Evolutionary conservation across 2,797 vertebrate species (phyloP).

Genomic region (Crocodylus rhombifer): DNA sequence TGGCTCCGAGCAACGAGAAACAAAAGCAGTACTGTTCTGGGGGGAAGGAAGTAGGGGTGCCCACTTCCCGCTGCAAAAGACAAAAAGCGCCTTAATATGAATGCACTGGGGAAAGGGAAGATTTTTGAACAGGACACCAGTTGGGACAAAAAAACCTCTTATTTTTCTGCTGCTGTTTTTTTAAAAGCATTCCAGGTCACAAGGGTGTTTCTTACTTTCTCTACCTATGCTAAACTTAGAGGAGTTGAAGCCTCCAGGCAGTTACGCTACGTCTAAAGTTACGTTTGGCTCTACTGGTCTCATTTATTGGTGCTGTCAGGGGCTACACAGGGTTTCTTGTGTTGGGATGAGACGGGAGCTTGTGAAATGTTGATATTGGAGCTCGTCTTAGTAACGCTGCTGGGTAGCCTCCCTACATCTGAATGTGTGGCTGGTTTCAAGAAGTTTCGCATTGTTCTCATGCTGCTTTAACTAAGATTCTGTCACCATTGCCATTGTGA

Average conservation of each 20-base stretch:
- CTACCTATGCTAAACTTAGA: not conserved
- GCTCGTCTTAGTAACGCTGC: not conserved
- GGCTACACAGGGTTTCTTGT: not conserved
- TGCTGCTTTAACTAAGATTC: slow-evolving; percentile 26
- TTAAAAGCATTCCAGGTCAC: not conserved
- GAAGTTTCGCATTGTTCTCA: slow-evolving; percentile 31
- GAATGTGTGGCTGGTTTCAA: slow-evolving; percentile 22
- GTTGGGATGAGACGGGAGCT: not conserved
- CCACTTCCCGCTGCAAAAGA: not conserved
- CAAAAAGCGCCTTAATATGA: not conserved
- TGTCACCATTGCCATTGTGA: slow-evolving; percentile 24
- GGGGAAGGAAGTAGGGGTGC: not conserved
- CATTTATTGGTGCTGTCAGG: not conserved
- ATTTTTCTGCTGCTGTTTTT: not conserved
- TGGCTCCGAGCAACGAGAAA: not conserved
- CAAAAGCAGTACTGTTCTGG: no score
- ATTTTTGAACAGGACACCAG: not conserved
- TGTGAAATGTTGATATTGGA: not conserved
- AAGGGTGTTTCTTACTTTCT: not conserved
- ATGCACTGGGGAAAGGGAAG: not conserved
- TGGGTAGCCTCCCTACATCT: not conserved
- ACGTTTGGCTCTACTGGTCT: not conserved
- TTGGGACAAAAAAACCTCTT: not conserved
- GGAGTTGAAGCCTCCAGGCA: not conserved
- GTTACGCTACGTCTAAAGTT: not conserved